These are phyloP conservation scores for Mongoloraphidia duomilia DNA, from an alignment of 2,888 invertebrate species.

Conservation along the genomic window DNA sequence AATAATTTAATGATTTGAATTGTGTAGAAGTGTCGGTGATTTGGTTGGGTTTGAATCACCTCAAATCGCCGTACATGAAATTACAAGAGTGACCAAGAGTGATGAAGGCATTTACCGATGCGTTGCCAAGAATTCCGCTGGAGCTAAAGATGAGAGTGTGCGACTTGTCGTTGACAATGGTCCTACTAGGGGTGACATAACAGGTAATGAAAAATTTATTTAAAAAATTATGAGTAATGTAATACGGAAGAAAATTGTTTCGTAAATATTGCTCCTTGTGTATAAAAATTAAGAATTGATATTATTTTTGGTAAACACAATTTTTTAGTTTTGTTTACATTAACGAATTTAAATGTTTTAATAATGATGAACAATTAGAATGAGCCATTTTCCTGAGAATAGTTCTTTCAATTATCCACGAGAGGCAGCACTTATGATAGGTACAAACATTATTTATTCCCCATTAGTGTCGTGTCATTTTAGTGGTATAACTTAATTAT, in stretches of 20 bases:
- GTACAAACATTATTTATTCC: too few species aligned
- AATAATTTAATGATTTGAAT: too few species aligned
- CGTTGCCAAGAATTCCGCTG: conserved; percentile 48
- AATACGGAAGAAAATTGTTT: too few species aligned
- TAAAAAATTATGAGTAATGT: neutral
- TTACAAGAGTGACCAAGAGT: conserved; percentile 35
- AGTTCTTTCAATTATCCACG: neutral
- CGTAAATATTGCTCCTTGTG: too few species aligned
- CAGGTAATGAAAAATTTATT: conserved; percentile 21
- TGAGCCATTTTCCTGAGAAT: conserved; percentile 34
- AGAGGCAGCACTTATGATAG: too few species aligned
- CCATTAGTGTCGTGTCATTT: too few species aligned
- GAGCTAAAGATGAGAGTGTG: conserved; percentile 46
- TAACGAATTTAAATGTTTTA: conserved; percentile 31
- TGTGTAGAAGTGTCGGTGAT: neutral
- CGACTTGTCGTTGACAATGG: conserved; percentile 36
- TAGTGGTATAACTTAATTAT: too few species aligned
- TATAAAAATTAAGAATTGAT: too few species aligned
- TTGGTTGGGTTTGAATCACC: conserved; percentile 21
- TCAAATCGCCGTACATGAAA: conserved; percentile 35
- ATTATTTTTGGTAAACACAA: neutral
- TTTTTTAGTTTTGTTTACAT: neutral
- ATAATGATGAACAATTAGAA: conserved; percentile 43
- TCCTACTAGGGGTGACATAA: conserved; percentile 29
- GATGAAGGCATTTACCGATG: conserved; percentile 65